These are phyloP conservation scores for Argentina silus DNA, from an alignment of 2,797 vertebrate genomes.

Conservation along the genomic window DNA sequence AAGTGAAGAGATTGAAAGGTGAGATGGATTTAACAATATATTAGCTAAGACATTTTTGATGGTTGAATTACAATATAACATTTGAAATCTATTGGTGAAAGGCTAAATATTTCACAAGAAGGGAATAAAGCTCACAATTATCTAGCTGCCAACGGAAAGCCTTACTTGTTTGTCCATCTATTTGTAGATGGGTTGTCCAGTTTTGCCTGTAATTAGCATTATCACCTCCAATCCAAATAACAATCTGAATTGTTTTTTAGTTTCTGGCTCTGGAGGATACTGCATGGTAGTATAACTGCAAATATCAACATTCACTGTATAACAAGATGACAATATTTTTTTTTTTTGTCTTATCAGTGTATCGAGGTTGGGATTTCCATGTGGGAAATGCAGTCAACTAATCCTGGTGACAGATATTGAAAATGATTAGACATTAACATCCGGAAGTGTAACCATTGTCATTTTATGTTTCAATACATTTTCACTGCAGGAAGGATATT, in stretches of 20 bases:
- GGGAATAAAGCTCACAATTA: not conserved
- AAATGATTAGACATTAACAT: not conserved
- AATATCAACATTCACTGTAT: not conserved
- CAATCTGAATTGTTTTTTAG: not conserved
- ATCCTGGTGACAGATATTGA: not conserved
- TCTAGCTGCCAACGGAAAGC: conserved; percentile 13
- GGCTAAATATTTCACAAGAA: not conserved
- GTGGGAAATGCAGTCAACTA: not conserved
- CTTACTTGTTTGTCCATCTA: not conserved
- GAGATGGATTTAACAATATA: too few relatives aligned
- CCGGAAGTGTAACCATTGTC: not conserved
- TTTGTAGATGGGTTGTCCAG: conserved; percentile 2
- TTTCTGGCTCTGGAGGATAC: not conserved
- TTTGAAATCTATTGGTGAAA: not conserved
- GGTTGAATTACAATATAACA: not conserved
- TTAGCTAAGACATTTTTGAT: not conserved
- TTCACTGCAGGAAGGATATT: not conserved
- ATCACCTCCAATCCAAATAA: not conserved
- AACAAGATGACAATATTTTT: not conserved
- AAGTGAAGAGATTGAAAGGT: too few relatives aligned
- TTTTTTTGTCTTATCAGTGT: not conserved
- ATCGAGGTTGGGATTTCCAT: not conserved
- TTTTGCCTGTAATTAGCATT: not conserved
- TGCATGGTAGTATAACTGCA: not conserved
- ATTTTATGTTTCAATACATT: not conserved